These are phyloP conservation scores for Harpalus rufipes DNA, from an alignment of 2,888 invertebrate species.

Conservation along the genomic window DNA sequence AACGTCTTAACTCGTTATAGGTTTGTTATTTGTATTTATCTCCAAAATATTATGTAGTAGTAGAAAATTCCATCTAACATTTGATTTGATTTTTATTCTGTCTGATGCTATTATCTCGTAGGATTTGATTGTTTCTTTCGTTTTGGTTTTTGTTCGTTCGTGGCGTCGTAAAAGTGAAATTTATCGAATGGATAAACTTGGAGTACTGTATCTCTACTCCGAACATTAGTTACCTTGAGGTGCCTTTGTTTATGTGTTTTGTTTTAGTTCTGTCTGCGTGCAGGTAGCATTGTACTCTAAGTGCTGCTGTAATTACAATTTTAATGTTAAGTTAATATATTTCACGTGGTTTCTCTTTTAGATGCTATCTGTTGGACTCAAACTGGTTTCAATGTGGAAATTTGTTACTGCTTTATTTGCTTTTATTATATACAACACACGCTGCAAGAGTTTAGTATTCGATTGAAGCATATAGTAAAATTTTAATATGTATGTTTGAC, in stretches of 20 bases:
- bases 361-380: conserved; percentile 9
- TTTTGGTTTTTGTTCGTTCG: neutral
- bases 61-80: too few species aligned
- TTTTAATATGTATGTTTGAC: too few species aligned
- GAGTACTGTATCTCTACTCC: neutral
- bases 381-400: conserved; percentile 18
- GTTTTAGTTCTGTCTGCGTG: conserved; percentile 39
- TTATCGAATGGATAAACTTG: conserved; percentile 45
- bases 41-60: too few species aligned
- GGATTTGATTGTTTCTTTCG: neutral
- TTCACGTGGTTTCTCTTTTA: conserved; percentile 29
- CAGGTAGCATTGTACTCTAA: conserved; percentile 32
- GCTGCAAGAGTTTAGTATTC: too few species aligned
- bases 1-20: too few species aligned
- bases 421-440: neutral
- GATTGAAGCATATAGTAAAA: too few species aligned
- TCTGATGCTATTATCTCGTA: neutral
- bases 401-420: neutral
- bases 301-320: conserved; percentile 32
- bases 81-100: too few species aligned
- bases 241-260: conserved; percentile 48
- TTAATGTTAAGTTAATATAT: conserved; percentile 44
- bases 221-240: conserved; percentile 44
- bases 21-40: too few species aligned
- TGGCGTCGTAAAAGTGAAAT: conserved; percentile 39